These are phyloP conservation scores for Dryococelus australis DNA, from an alignment of 2,888 invertebrate genomes.

Conservation along the genomic window DNA sequence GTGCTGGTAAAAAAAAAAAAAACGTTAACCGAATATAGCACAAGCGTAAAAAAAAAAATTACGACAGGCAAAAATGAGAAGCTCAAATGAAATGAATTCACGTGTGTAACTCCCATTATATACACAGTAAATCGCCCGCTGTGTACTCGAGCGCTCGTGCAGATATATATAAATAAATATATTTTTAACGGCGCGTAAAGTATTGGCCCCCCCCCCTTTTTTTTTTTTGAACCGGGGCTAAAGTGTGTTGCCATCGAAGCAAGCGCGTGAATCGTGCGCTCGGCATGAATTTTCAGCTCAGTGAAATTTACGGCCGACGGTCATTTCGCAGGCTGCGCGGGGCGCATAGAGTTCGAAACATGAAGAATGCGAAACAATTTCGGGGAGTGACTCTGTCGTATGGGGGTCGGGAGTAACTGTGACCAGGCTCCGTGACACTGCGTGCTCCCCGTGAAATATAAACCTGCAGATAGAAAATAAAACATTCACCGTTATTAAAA, in stretches of 20 bases:
- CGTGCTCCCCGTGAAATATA: no score
- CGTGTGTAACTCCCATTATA: slow-evolving; percentile 16
- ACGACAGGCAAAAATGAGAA: neutral
- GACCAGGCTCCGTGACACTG: no score
- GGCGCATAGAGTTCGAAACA: neutral
- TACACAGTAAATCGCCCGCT: neutral
- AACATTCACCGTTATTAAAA: no score
- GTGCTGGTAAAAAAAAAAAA: neutral
- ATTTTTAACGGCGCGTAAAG: neutral
- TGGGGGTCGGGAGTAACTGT: no score
- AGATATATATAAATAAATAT: no score
- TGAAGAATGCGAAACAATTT: no score
- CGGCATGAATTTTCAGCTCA: neutral
- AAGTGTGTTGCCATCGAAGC: neutral
- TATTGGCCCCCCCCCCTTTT: neutral
- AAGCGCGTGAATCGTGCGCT: neutral
- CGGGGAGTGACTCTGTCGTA: no score
- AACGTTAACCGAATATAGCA: neutral
- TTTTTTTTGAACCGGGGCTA: neutral
- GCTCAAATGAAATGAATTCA: slow-evolving; percentile 9
- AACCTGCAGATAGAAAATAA: no score
- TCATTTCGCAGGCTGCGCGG: neutral
- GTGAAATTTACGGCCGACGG: neutral
- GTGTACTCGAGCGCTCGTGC: neutral
- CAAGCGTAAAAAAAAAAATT: neutral